Conservation (phyloP, 2,797 vertebrate species). For the Myiotriccus ornatus region DNA sequence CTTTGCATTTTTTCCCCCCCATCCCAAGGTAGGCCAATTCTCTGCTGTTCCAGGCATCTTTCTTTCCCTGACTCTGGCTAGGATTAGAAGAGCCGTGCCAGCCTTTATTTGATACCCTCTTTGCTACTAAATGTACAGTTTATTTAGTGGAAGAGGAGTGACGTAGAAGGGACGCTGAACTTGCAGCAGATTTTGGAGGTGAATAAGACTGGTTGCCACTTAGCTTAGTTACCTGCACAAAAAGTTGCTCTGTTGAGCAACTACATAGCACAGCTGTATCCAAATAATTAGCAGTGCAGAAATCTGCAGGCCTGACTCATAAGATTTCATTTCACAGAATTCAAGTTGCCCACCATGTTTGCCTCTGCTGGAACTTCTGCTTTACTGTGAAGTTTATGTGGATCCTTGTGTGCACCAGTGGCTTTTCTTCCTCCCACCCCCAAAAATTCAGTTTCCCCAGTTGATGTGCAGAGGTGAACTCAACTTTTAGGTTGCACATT, state of each 20-base stretch:
- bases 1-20: background rate
- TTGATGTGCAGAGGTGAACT: background rate
- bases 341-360: fast-evolving
- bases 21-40: background rate
- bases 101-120: background rate
- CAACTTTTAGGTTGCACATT: background rate
- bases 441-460: background rate
- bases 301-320: background rate
- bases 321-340: background rate
- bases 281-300: background rate
- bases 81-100: background rate
- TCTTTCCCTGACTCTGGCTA: background rate
- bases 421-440: background rate
- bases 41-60: background rate
- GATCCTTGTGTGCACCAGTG: background rate
- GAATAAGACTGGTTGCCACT: background rate
- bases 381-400: background rate
- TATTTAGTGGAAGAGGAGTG: background rate
- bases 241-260: background rate
- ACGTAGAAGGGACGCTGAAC: background rate
- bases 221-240: background rate
- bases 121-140: background rate
- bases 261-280: background rate
- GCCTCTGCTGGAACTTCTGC: background rate
- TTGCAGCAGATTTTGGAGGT: background rate